A percentile compares a stretch with the other conserved stretches of the same genome.
Evolutionary conservation across 2,113 vertebrate genomes (phyloP).

Genomic region (Grus americana): DNA sequence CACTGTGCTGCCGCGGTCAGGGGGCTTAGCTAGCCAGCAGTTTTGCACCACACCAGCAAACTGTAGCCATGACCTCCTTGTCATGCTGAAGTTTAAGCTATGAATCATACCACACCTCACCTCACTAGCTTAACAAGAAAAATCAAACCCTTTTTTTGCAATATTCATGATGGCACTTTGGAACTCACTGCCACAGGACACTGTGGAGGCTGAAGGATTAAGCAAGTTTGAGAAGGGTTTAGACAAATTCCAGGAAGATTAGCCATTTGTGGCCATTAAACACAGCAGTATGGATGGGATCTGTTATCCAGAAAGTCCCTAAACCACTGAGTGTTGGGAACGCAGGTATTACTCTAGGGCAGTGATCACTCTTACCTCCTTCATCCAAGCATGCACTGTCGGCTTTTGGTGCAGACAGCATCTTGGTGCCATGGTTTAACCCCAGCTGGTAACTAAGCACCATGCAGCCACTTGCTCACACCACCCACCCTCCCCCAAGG

Average conservation of each 20-base stretch:
- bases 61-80: background rate
- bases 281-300: background rate
- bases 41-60: background rate
- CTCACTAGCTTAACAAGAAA: background rate
- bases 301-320: background rate
- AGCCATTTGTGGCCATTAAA: background rate
- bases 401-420: background rate
- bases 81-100: background rate
- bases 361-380: background rate
- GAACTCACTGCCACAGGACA: background rate
- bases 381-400: background rate
- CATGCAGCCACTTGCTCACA: too few relatives aligned
- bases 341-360: background rate
- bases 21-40: background rate
- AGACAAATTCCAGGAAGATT: background rate
- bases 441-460: too few relatives aligned
- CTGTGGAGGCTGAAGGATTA: background rate
- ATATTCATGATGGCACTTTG: background rate
- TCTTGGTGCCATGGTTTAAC: background rate
- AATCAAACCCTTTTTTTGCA: background rate
- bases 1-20: rapidly evolving
- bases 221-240: background rate
- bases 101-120: background rate
- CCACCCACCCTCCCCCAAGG: too few relatives aligned
- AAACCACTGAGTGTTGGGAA: background rate